Evolutionary conservation across 92 coral and sea anemone genomes (phyloP).

Genomic region (Palythoa grandiflora): DNA sequence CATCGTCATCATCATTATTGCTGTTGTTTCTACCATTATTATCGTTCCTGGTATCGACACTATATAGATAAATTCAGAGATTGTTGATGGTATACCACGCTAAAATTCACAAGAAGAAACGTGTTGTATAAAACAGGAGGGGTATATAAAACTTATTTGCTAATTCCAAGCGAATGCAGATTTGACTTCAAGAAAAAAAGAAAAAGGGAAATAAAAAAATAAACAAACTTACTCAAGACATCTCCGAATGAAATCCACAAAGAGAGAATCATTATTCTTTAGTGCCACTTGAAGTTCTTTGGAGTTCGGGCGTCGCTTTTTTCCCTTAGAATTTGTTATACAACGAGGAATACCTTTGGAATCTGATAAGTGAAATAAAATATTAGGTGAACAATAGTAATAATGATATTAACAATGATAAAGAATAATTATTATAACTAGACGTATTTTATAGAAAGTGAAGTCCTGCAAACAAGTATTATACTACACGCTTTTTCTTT

Average conservation of each 20-base stretch:
- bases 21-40: no score
- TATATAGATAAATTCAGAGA: no score
- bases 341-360: conserved; percentile 97
- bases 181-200: background rate
- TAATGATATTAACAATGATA: background rate
- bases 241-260: conserved; percentile 82
- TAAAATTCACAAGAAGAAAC: no score
- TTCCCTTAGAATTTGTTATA: conserved; percentile 95
- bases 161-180: background rate
- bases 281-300: conserved; percentile 84
- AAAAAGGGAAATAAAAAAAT: background rate
- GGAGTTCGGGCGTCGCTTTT: conserved; percentile 90
- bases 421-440: background rate
- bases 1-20: no score
- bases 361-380: conserved; percentile 60
- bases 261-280: conserved; percentile 84
- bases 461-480: no score
- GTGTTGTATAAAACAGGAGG: no score
- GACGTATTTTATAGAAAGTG: no score
- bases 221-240: conserved; percentile 93
- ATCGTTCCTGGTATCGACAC: no score
- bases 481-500: no score
- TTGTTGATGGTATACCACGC: no score
- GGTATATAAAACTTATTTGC: background rate
- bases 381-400: background rate